Conservation (phyloP, 2,113 vertebrate genomes). For the Misgurnus mizolepis region DNA sequence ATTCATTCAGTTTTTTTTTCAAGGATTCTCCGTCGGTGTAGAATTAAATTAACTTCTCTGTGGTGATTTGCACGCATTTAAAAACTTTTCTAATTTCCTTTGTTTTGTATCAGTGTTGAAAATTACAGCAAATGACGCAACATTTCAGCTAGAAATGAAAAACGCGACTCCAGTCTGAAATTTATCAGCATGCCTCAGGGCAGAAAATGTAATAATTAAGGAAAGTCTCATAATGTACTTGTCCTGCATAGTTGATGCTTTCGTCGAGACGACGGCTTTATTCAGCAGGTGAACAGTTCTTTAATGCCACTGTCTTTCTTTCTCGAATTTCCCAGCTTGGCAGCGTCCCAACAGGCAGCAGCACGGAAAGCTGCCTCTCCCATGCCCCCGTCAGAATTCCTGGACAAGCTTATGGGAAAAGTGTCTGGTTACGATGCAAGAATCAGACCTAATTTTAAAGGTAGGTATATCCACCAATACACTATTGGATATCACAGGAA, state of each 20-base stretch:
- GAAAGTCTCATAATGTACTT: neutral
- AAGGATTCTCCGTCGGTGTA: neutral
- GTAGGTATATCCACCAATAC: slow-evolving; percentile 75
- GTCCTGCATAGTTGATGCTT: neutral
- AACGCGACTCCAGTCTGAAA: neutral
- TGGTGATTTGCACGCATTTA: neutral
- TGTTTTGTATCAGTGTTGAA: neutral
- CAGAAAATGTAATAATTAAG: slow-evolving; percentile 6
- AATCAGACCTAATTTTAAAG: slow-evolving; percentile 99
- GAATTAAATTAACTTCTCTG: neutral
- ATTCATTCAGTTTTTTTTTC: neutral
- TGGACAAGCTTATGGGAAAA: slow-evolving; percentile 98
- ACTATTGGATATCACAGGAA: slow-evolving; percentile 71
- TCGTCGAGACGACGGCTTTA: neutral
- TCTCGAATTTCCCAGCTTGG: slow-evolving; percentile 78
- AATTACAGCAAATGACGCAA: neutral
- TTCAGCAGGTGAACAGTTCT: slow-evolving; percentile 16
- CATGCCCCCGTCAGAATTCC: slow-evolving; percentile 96
- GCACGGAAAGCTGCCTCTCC: slow-evolving; percentile 87
- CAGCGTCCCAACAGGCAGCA: slow-evolving; percentile 96
- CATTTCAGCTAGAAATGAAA: slow-evolving; percentile 5
- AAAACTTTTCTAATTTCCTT: neutral
- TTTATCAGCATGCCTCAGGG: neutral
- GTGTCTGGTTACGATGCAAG: slow-evolving; percentile 97
- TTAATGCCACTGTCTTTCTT: slow-evolving; percentile 29